Evolutionary conservation across 2,113 vertebrate genomes (phyloP), one percentile per base, ranked within the genome.

Genomic region (Urocolius indicus): DNA sequence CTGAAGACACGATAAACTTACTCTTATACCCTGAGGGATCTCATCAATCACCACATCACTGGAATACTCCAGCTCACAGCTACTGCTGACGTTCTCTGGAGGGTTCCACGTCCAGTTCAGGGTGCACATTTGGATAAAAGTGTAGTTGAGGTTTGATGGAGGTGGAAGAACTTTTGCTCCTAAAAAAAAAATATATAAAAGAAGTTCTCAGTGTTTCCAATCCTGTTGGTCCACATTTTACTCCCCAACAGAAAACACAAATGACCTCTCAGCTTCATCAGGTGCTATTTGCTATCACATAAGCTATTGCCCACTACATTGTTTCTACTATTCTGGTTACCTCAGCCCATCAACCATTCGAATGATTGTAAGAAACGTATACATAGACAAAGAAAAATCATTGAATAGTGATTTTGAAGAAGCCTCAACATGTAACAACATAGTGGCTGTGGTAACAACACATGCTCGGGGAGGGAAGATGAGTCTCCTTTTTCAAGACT

Each of bases 21-120:
- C 97, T 9, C 0, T 12, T 15, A 7, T 49, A 24, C 13, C 3
- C 58, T 63, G 78, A 19, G 49, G 46, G 52, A 57, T 26, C 8
- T 87, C 61, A 26, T 79, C 58, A 14, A 81, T 32, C 55, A 73
- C 0, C 0, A 97, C 46, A 29, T 75, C 75, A 1, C 87, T 97
- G 63, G 69, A 65, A 89, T 97, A 97, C 24, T 63, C 6, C 77
- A 95, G 54, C 18, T 62, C 24, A 13, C 96, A 97, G 86, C 34
- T 24, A 17, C 65, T 62, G n/a, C 69, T 87, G 24, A 92, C 1
- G 0, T 79, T 67, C 54, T 73, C 65, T 0, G 84, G 86, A 13
- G 94, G 72, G 23, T 24, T 68, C 97, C 96, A 97, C 0, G 77
- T 93, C 93, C 95, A 94, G 24, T 87, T 95, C 75, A 97, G n/a